These are phyloP conservation scores for Athalia cordata DNA, from an alignment of 2,888 invertebrate genomes.

Conservation along the genomic window DNA sequence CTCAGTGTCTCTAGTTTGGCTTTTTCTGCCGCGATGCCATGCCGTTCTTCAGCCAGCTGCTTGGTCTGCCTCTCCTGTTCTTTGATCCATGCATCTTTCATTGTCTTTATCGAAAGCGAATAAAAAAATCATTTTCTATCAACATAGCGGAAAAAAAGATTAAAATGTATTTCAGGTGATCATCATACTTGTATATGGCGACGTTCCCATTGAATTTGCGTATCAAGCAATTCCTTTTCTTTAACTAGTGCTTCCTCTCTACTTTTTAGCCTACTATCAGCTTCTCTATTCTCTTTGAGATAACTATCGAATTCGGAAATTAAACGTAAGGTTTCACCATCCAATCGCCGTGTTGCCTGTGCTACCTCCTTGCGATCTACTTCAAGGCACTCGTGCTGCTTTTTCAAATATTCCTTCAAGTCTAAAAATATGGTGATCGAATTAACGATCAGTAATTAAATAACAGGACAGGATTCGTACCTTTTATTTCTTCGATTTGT, in stretches of 20 bases:
- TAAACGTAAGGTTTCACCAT: conserved; percentile 57
- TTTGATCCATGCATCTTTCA: conserved; percentile 66
- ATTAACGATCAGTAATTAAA: conserved; percentile 15
- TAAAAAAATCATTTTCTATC: not conserved
- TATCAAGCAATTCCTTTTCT: conserved; percentile 66
- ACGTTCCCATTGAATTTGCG: conserved; percentile 67
- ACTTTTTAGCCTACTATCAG: conserved; percentile 60
- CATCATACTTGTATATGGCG: conserved; percentile 59
- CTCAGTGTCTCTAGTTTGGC: conserved; percentile 64
- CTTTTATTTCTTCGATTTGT: conserved; percentile 63
- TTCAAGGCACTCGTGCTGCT: conserved; percentile 58
- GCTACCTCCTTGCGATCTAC: conserved; percentile 61
- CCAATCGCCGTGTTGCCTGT: conserved; percentile 60
- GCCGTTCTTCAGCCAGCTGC: conserved; percentile 62
- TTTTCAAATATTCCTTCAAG: conserved; percentile 60
- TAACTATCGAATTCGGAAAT: conserved; percentile 61
- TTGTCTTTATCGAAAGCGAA: conserved; percentile 49
- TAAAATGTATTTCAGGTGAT: not conserved
- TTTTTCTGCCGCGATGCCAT: conserved; percentile 61
- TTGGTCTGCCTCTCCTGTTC: conserved; percentile 65
- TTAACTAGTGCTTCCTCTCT: conserved; percentile 59
- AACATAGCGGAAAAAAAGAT: not conserved
- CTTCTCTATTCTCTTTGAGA: conserved; percentile 56
- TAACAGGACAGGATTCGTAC: conserved; percentile 53
- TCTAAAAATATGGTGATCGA: conserved; percentile 53